Percentiles rank a stretch among this genome's conserved stretches.
phyloP scores from a whole-genome alignment of 2,888 invertebrate genomes.

The Andrena trimmerana region DNA sequence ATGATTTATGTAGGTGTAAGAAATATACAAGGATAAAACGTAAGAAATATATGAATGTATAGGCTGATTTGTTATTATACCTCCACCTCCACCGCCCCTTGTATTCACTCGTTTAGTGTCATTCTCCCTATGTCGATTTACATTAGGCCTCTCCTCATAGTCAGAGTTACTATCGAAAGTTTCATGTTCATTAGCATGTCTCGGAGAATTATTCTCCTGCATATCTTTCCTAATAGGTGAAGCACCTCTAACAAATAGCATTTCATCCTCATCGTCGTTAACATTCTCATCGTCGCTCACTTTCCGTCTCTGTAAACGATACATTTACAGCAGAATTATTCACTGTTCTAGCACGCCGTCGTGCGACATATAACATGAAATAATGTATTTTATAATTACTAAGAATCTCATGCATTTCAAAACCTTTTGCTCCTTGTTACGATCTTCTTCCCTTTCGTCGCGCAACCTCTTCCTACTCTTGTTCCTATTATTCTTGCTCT shows the following conservation, averaged over 20 bases:
- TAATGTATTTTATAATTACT: neutral
- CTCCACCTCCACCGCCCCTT: conserved; percentile 67
- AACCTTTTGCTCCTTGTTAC: conserved; percentile 84
- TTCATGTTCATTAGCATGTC: conserved; percentile 85
- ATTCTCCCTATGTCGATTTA: conserved; percentile 80
- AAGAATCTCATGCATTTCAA: conserved; percentile 24
- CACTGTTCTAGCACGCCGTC: neutral
- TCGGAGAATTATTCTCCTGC: conserved; percentile 77
- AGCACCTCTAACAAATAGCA: conserved; percentile 92
- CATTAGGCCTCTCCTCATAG: conserved; percentile 84
- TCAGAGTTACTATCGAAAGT: conserved; percentile 87
- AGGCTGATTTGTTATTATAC: conserved; percentile 22
- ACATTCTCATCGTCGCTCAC: conserved; percentile 84
- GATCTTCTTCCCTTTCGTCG: conserved; percentile 86
- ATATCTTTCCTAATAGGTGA: conserved; percentile 87
- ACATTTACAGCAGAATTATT: conserved; percentile 10
- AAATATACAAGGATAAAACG: conserved; percentile 23
- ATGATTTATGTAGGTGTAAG: conserved; percentile 1
- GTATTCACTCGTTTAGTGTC: conserved; percentile 84
- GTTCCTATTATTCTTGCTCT: conserved; percentile 78
- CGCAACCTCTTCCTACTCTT: conserved; percentile 80
- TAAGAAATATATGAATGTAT: conserved; percentile 2
- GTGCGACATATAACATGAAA: neutral
- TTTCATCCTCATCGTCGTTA: conserved; percentile 90
- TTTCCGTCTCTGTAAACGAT: conserved; percentile 86